phyloP scores from a whole-genome alignment of 2,113 vertebrate genomes.

The Thermophis baileyi region DNA sequence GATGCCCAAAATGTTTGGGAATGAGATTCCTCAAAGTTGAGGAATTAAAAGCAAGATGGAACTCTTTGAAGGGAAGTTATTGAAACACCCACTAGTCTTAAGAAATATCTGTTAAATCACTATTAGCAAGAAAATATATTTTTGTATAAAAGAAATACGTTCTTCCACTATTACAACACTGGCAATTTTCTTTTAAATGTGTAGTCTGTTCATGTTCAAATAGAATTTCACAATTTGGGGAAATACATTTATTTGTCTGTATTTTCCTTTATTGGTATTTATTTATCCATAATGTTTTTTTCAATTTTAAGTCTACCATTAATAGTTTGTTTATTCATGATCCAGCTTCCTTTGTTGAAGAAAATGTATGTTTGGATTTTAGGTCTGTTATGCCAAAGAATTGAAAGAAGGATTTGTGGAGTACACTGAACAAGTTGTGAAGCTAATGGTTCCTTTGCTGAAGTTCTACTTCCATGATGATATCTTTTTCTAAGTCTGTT shows the following conservation, averaged over 20 bases:
- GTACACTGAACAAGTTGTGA: constrained; percentile 97
- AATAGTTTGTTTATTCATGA: neutral
- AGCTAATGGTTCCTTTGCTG: constrained; percentile 96
- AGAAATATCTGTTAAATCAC: neutral
- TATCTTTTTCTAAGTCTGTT: constrained; percentile 78
- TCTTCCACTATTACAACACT: neutral
- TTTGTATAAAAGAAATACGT: neutral
- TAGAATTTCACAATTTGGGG: neutral
- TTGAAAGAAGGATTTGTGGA: constrained; percentile 98
- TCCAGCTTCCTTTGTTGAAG: neutral
- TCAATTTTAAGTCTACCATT: neutral
- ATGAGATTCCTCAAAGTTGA: neutral
- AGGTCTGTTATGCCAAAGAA: constrained; percentile 99
- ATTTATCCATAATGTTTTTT: constrained; percentile 5
- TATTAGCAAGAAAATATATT: neutral
- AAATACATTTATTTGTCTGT: neutral
- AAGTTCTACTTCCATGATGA: constrained; percentile 99
- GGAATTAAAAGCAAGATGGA: neutral
- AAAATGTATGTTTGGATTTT: constrained; percentile 40
- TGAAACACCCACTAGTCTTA: neutral
- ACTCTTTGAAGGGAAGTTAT: neutral
- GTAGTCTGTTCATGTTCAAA: neutral
- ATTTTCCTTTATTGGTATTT: neutral
- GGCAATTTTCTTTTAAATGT: neutral
- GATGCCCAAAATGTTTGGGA: neutral